phyloP scores from a whole-genome alignment of 2,113 vertebrate species.

The Chionodraco myersi region DNA sequence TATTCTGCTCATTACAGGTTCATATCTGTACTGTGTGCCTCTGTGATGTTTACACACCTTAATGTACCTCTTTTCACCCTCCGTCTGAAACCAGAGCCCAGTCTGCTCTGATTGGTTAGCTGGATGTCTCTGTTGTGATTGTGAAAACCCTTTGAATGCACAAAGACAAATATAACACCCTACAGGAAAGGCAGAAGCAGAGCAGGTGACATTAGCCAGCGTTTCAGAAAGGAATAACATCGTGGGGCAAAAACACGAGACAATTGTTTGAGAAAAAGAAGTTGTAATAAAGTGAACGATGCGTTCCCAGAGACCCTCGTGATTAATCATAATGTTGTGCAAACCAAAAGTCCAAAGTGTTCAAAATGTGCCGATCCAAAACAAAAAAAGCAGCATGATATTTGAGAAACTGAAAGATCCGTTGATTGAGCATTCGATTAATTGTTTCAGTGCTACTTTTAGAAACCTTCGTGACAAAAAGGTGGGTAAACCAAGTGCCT shows the following conservation, averaged over 20 bases:
- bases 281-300: too few species aligned
- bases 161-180: too few species aligned
- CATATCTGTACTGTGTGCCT: too few species aligned
- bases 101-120: too few species aligned
- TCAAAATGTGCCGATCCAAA: too few species aligned
- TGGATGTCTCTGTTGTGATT: too few species aligned
- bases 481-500: neutral
- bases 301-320: neutral
- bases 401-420: neutral
- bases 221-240: too few species aligned
- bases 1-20: too few species aligned
- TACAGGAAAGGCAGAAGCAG: neutral
- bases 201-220: neutral
- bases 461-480: neutral
- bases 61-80: too few species aligned
- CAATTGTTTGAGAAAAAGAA: neutral
- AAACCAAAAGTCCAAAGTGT: neutral
- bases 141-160: too few species aligned
- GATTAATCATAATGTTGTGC: neutral
- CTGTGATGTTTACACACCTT: too few species aligned
- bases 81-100: too few species aligned
- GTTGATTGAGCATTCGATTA: neutral
- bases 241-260: neutral
- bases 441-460: neutral
- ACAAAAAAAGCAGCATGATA: neutral